These are phyloP conservation scores for Toxotes lorentzi DNA, from an alignment of 2,797 vertebrate genomes.

Conservation along the genomic window DNA sequence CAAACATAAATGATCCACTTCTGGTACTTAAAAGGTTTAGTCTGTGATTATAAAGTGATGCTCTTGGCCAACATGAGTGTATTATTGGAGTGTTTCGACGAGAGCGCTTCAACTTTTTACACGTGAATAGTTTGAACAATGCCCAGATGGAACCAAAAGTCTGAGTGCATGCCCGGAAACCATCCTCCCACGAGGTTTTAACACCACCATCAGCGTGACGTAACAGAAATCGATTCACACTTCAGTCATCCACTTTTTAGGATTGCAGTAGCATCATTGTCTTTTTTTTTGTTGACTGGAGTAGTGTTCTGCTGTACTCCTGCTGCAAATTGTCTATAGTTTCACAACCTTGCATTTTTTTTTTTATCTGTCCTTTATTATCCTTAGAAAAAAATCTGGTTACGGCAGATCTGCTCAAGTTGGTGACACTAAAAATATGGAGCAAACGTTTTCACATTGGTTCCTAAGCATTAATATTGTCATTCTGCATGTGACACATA, in stretches of 20 bases:
- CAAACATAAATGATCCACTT: conserved; percentile 19
- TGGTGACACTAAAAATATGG: conserved; percentile 44
- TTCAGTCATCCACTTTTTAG: conserved; percentile 7
- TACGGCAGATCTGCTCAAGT: conserved; percentile 24
- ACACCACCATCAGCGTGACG: conserved; percentile 8
- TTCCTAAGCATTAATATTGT: conserved; percentile 16
- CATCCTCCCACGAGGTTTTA: conserved; percentile 26
- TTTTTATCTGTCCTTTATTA: conserved; percentile 28
- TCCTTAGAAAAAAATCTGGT: background rate
- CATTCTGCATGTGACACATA: conserved; percentile 3
- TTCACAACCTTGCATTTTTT: background rate
- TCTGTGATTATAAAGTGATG: conserved; percentile 15
- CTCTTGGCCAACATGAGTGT: conserved; percentile 21
- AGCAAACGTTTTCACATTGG: background rate
- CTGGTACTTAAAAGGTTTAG: background rate
- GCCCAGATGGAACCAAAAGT: conserved; percentile 18
- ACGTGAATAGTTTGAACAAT: conserved; percentile 23
- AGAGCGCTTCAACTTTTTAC: conserved; percentile 39
- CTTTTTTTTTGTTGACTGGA: conserved; percentile 2
- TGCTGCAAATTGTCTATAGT: background rate
- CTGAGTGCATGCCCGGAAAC: conserved; percentile 29
- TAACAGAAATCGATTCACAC: conserved; percentile 6
- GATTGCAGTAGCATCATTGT: background rate
- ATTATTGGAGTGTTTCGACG: conserved; percentile 31
- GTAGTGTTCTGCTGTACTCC: background rate